These are phyloP conservation scores for Fundulus diaphanus DNA, from an alignment of 2,797 vertebrate species.

Conservation along the genomic window DNA sequence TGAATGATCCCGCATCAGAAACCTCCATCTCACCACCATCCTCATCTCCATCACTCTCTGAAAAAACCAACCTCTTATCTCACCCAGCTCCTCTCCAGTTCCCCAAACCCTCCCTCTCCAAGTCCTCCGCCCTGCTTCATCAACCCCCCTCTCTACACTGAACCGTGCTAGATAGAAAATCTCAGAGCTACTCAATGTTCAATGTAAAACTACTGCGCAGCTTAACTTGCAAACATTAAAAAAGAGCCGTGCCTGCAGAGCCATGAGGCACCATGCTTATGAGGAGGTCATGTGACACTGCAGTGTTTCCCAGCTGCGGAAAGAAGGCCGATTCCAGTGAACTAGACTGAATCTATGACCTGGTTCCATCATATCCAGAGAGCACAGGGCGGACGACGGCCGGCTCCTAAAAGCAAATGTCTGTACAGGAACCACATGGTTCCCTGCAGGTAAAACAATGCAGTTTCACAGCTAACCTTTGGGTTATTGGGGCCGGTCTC, in stretches of 20 bases:
- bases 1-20: constrained; percentile 66
- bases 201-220: constrained; percentile 79
- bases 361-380: constrained; percentile 62
- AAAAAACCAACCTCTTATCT: constrained; percentile 19
- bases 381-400: constrained; percentile 32
- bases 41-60: constrained; percentile 52
- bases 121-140: constrained; percentile 31
- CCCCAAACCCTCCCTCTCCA: not conserved
- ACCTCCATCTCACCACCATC: constrained; percentile 44
- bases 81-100: constrained; percentile 1
- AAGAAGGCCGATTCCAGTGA: constrained; percentile 67
- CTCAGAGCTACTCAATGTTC: constrained; percentile 78
- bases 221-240: constrained; percentile 74
- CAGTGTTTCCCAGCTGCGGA: constrained; percentile 39
- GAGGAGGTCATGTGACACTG: constrained; percentile 55
- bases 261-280: constrained; percentile 46
- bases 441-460: constrained; percentile 32
- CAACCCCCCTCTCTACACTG: constrained; percentile 65
- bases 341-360: constrained; percentile 82
- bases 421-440: constrained; percentile 41
- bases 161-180: constrained; percentile 79
- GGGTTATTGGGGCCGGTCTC: constrained; percentile 44
- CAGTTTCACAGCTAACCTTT: constrained; percentile 4
- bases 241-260: constrained; percentile 62
- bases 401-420: constrained; percentile 28